Evolutionary conservation across 2,113 vertebrate genomes (phyloP), one percentile per base, ranked within the genome.

Genomic region (Pomatostomus ruficeps): DNA sequence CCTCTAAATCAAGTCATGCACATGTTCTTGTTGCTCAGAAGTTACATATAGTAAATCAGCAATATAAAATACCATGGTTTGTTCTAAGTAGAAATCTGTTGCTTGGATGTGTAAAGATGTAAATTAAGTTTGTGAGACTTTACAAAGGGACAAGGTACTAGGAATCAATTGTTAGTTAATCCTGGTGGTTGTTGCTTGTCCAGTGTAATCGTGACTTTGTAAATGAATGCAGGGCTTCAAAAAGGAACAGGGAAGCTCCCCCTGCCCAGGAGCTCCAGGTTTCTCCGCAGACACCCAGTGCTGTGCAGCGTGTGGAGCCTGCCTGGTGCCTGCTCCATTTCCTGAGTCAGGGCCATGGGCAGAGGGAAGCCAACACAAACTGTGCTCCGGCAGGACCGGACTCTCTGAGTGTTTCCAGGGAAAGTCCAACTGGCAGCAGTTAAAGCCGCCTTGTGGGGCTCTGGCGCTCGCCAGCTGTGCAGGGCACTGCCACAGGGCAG

Each of bases 401-500:
- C 33, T 51, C 72, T 25, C 14, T 10, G 45, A 49, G 17, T 35
- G 16, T 46, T 79, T 72, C 58, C 40, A 22, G 62, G 33, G 11
- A 20, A 82, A 85, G 28, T 33, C 62, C 62, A 72, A 2, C 31
- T 5, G 1, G 77, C 70, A 79, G 62, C 42, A 75, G 12, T 15
- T 10, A 52, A 62, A 96, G 74, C 24, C 5, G 5, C 28, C 18
- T 18, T 78, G 43, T n/a, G 66, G 40, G 55, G 49, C 20, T 43
- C 57, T 51, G 70, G 59, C 33, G 16, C 33, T 66, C 3, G 0
- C 29, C 11, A 4, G n/a, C 65, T 6, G 0, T 7, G 7, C 55
- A 67, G 70, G 31, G 36, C 74, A 45, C 46, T 76, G 26, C 43
- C 67, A 31, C 63, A 51, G 14, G 24, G 40, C 21, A 6, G 54